These are phyloP conservation scores for Acanthiza pusilla DNA, from an alignment of 2,797 vertebrate genomes.

Conservation along the genomic window DNA sequence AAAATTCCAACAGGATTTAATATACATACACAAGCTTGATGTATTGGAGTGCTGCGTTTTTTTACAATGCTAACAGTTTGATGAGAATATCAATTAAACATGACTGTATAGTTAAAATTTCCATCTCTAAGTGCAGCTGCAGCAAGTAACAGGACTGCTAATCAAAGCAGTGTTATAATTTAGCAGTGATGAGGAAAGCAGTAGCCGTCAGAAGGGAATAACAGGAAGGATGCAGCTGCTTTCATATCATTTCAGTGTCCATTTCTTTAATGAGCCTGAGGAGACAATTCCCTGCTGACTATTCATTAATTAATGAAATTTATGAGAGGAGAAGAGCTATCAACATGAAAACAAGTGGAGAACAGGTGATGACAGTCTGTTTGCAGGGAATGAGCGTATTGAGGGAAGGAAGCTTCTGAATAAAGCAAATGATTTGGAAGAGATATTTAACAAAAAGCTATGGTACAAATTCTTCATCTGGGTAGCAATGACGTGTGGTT, in stretches of 20 bases:
- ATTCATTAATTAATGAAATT: constrained; percentile 62
- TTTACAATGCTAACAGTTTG: constrained; percentile 22
- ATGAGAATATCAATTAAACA: constrained; percentile 55
- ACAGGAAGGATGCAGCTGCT: constrained; percentile 35
- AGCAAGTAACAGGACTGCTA: constrained; percentile 21
- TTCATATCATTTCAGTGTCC: constrained; percentile 49
- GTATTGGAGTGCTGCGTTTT: neutral
- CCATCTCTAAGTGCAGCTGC: constrained; percentile 44
- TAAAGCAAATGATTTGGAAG: neutral
- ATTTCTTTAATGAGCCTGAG: constrained; percentile 53
- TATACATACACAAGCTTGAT: neutral
- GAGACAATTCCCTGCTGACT: constrained; percentile 34
- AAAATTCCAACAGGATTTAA: neutral
- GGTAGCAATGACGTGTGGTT: neutral
- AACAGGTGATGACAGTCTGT: neutral
- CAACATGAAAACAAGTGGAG: constrained; percentile 14
- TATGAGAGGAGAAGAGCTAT: constrained; percentile 35
- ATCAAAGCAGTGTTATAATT: constrained; percentile 50
- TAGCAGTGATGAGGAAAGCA: constrained; percentile 32
- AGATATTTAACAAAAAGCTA: neutral
- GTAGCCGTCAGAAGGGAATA: constrained; percentile 11
- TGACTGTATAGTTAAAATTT: constrained; percentile 37
- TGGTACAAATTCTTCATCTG: neutral
- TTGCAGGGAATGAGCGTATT: neutral
- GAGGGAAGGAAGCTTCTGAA: neutral